These are phyloP conservation scores for Tapirus indicus DNA, from an alignment of 2,797 vertebrate genomes.

Conservation along the genomic window DNA sequence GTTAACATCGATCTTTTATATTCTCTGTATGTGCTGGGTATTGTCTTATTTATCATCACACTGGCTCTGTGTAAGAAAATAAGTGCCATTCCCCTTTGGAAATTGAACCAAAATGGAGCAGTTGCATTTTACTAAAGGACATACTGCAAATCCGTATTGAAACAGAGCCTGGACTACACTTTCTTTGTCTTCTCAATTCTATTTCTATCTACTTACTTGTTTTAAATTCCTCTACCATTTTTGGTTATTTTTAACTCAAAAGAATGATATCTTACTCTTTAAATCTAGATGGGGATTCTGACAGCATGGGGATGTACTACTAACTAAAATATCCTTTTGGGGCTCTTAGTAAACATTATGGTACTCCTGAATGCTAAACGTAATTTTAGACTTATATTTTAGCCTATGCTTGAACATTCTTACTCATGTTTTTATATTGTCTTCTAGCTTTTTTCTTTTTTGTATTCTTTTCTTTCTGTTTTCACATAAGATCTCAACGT, in stretches of 20 bases:
- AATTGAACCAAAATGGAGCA: background rate
- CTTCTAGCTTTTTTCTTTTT: background rate
- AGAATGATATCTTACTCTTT: conserved; percentile 12
- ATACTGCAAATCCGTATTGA: background rate
- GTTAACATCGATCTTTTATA: background rate
- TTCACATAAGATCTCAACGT: background rate
- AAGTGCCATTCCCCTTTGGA: background rate
- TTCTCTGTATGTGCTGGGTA: background rate
- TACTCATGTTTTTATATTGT: background rate
- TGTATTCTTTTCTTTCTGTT: background rate
- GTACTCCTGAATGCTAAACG: background rate
- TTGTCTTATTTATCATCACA: background rate
- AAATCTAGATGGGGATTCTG: conserved; percentile 12
- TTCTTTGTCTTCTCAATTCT: conserved; percentile 50
- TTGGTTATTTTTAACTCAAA: conserved; percentile 20
- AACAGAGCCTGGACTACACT: background rate
- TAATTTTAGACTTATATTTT: background rate
- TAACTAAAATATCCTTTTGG: background rate
- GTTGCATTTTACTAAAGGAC: background rate
- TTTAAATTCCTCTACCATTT: conserved; percentile 25
- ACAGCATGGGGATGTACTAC: background rate
- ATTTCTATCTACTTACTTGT: background rate
- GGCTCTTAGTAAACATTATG: background rate
- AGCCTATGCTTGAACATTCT: background rate
- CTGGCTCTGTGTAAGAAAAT: background rate